phyloP scores from a whole-genome alignment of 2,888 invertebrate genomes.

The Latrodectus elegans region DNA sequence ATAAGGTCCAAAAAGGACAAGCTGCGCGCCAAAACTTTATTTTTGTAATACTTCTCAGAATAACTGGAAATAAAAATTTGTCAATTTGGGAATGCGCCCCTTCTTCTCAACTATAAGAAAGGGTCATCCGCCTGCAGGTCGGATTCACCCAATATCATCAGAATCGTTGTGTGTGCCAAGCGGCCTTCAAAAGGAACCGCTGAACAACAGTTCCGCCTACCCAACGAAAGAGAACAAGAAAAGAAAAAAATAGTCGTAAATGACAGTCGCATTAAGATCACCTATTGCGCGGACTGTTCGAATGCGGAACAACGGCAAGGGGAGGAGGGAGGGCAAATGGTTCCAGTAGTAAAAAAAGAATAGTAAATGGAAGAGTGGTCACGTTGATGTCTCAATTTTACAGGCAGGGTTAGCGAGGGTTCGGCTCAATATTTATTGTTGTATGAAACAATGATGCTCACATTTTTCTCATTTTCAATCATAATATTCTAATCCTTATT shows the following conservation, averaged over 20 bases:
- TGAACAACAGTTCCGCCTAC: conserved; percentile 35
- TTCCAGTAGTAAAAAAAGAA: conserved; percentile 8
- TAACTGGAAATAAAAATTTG: too few species aligned
- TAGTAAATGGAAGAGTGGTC: conserved; percentile 22
- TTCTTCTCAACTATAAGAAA: conserved; percentile 9
- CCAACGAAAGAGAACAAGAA: not conserved
- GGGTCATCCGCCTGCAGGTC: conserved; percentile 38
- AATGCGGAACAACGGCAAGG: not conserved
- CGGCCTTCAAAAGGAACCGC: conserved; percentile 56
- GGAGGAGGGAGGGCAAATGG: not conserved
- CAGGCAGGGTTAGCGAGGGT: not conserved
- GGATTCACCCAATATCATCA: conserved; percentile 20
- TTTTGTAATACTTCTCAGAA: too few species aligned
- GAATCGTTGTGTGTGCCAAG: conserved; percentile 9
- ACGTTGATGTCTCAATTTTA: conserved; percentile 49
- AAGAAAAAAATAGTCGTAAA: not conserved
- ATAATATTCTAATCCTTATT: too few species aligned
- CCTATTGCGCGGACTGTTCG: not conserved
- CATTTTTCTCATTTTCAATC: too few species aligned
- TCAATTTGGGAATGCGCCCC: conserved; percentile 27
- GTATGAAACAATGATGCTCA: not conserved
- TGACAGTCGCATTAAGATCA: conserved; percentile 33
- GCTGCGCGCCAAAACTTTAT: too few species aligned
- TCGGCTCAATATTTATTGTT: conserved; percentile 1
- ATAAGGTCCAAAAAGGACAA: too few species aligned